A percentile compares a stretch with the other conserved stretches of the same genome.
Evolutionary conservation across 2,113 vertebrate genomes (phyloP).

Genomic region (Piprites chloris): DNA sequence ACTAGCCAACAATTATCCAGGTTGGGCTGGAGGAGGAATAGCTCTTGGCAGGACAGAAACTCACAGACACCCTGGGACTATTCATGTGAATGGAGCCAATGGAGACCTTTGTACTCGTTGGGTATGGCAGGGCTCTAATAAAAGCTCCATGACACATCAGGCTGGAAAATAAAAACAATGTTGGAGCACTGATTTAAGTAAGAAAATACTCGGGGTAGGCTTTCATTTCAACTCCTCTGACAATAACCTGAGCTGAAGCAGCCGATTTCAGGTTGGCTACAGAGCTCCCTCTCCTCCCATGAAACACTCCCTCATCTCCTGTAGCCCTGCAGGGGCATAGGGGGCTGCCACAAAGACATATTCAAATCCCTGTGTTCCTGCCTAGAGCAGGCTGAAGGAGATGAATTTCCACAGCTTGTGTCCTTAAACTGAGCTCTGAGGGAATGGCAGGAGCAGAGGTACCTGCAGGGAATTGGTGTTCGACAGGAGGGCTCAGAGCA

Average conservation of each 20-base stretch:
- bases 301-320: background rate
- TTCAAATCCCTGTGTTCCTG: background rate
- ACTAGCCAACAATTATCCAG: background rate
- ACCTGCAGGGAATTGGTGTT: background rate
- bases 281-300: background rate
- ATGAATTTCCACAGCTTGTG: background rate
- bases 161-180: background rate
- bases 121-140: background rate
- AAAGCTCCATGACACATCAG: accelerated
- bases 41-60: background rate
- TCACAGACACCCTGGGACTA: background rate
- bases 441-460: background rate
- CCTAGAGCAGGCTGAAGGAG: background rate
- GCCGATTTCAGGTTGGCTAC: background rate
- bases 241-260: background rate
- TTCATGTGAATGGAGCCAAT: background rate
- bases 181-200: background rate
- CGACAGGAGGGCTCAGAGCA: background rate
- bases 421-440: background rate
- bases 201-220: background rate
- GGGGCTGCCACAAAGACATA: background rate
- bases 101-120: background rate
- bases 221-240: background rate
- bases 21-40: background rate
- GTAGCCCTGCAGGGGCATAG: background rate